phyloP scores from a whole-genome alignment of 30 jellyfish, hydroid and myxozoan species.

The Rhopilema esculentum region DNA sequence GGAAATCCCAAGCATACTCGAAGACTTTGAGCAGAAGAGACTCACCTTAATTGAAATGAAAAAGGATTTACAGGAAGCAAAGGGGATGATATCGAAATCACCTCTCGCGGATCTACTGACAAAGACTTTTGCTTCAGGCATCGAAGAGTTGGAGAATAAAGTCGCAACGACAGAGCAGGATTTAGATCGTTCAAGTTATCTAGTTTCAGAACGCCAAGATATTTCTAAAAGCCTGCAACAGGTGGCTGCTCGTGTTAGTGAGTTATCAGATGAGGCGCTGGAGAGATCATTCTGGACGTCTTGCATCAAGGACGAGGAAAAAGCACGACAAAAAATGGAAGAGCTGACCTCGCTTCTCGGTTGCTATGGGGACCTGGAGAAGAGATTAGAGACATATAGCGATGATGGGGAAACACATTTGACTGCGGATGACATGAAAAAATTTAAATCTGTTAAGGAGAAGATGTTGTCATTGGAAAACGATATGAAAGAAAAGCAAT shows the following conservation, averaged over 20 bases:
- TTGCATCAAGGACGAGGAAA: neutral
- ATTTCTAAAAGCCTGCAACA: neutral
- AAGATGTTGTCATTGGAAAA: neutral
- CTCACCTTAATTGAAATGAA: neutral
- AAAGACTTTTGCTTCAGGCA: neutral
- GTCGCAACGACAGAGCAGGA: slow-evolving; percentile 4
- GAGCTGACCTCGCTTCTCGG: neutral
- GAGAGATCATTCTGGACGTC: neutral
- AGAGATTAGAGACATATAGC: neutral
- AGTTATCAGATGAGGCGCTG: neutral
- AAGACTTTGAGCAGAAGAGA: neutral
- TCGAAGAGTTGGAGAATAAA: neutral
- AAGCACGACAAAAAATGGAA: neutral
- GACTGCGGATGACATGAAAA: neutral
- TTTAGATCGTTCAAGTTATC: neutral
- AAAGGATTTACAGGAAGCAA: neutral
- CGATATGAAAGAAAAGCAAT: neutral
- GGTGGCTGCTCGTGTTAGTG: neutral
- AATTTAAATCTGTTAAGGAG: neutral
- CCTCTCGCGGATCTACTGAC: neutral
- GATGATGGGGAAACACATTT: neutral
- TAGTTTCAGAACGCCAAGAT: neutral
- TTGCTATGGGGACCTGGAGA: neutral
- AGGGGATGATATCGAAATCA: slow-evolving; percentile 3
- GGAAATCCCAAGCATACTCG: neutral